Evolutionary conservation across 1,140 invertebrate genomes (phyloP).

Genomic region (Nomia melanderi): DNA sequence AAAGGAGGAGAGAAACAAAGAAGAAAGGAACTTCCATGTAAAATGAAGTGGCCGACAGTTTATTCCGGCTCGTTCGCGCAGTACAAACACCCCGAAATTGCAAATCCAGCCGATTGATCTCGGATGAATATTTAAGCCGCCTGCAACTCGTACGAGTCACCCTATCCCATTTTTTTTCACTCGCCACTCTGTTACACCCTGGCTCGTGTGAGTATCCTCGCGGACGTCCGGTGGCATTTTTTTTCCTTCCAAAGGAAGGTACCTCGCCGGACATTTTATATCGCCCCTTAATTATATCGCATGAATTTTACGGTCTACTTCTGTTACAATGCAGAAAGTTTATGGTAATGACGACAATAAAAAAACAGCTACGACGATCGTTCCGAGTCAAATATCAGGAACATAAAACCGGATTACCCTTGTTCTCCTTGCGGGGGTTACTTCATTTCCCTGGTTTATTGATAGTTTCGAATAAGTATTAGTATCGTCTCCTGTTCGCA

Average conservation of each 20-base stretch:
- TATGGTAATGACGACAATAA: constrained; percentile 20
- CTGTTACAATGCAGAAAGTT: neutral
- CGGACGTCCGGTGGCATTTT: neutral
- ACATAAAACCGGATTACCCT: neutral
- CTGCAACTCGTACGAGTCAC: constrained; percentile 31
- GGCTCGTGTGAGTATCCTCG: too few relatives aligned
- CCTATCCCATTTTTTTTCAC: neutral
- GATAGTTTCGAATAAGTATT: neutral
- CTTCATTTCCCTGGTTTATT: neutral
- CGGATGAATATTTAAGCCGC: constrained; percentile 53
- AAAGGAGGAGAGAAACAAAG: neutral
- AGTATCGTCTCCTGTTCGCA: too few relatives aligned
- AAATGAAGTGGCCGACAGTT: constrained; percentile 50
- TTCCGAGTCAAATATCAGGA: constrained; percentile 8
- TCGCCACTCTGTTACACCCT: neutral
- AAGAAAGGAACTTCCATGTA: constrained; percentile 38
- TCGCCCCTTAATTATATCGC: neutral
- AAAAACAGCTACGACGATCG: neutral
- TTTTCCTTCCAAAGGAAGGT: neutral
- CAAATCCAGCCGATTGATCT: constrained; percentile 51
- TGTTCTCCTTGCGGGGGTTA: neutral
- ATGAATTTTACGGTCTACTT: neutral
- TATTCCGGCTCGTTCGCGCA: constrained; percentile 33
- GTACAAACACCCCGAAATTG: constrained; percentile 50
- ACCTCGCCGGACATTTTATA: neutral